These are phyloP conservation scores for Dufourea novaeangliae DNA, from an alignment of 1,140 invertebrate species.

Conservation along the genomic window DNA sequence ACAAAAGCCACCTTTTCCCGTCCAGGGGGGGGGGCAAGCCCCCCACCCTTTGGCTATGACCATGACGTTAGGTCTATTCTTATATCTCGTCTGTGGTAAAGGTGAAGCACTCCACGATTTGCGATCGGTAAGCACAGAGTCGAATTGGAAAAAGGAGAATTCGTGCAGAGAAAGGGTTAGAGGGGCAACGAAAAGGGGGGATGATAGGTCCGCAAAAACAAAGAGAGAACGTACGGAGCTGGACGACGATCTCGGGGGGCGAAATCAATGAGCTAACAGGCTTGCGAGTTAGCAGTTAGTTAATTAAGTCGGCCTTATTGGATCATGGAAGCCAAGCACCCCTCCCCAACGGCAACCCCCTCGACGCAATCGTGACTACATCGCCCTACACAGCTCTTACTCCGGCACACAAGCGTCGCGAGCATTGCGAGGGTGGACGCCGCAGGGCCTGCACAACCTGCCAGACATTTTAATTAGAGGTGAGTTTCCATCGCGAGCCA, in stretches of 20 bases:
- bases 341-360: conserved; percentile 57
- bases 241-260: conserved; percentile 53
- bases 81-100: too few species aligned
- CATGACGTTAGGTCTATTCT: too few species aligned
- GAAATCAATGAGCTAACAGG: conserved; percentile 81
- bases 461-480: conserved; percentile 81
- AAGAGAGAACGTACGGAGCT: conserved; percentile 12
- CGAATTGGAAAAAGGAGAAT: neutral
- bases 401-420: conserved; percentile 43
- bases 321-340: conserved; percentile 80
- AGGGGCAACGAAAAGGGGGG: conserved; percentile 22
- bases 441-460: conserved; percentile 74
- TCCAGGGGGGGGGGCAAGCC: too few species aligned
- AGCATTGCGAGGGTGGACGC: conserved; percentile 74
- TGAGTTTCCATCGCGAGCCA: conserved; percentile 74
- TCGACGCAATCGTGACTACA: conserved; percentile 36
- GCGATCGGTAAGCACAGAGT: neutral
- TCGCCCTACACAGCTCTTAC: conserved; percentile 45
- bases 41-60: too few species aligned
- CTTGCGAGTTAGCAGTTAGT: conserved; percentile 80
- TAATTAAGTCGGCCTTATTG: conserved; percentile 82
- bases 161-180: neutral
- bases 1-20: too few species aligned
- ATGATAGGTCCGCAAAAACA: neutral
- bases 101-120: too few species aligned